Base-by-base conservation (phyloP, 30 jellyfish, hydroid and myxozoan species). In the Aurelia sp. region DNA sequence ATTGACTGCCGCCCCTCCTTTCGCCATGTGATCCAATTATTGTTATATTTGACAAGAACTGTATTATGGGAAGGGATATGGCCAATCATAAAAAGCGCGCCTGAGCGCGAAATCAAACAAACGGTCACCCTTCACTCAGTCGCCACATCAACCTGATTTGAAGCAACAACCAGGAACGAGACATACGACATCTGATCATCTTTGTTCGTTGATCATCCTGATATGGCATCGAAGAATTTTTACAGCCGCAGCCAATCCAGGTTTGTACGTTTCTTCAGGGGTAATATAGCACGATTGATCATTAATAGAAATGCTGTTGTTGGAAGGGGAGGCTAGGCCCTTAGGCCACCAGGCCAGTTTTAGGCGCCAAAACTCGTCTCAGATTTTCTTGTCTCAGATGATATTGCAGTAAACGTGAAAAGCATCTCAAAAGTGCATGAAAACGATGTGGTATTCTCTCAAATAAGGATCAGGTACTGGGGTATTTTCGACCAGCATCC, bases 321-420 rank as follows among this genome's bases (percentile, higher is more conserved):
- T 16, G 38, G 74, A 24, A 63, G 74, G 74, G 8, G 22, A 9
- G 74, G 74, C 74, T 9, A 63, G 27, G 38, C 27, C 19, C n/a
- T n/a, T n/a, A n/a, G n/a, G n/a, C n/a, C n/a, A n/a, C n/a, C n/a
- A 9, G 74, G 74, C 74, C 74, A 63, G 8, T 52, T 63, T 63
- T 63, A 9, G 74, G 74, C 74, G 74, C 74, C 74, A 63, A 63
- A 24, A 63, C 74, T 63, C 19, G 74, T 63, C 19, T 63, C 16
- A 52, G 63, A 52, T 16, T 52, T 52, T 52, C 63, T 11, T n/a
- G n/a, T n/a, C n/a, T n/a, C n/a, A n/a, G n/a, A n/a, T n/a, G n/a
- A n/a, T n/a, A n/a, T n/a, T n/a, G n/a, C n/a, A n/a, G n/a, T n/a
- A n/a, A n/a, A n/a, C n/a, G n/a, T n/a, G n/a, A n/a, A n/a, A n/a